A percentile compares a stretch with the other conserved stretches of the same genome.
phyloP scores from a whole-genome alignment of 2,113 vertebrate genomes.

The Crotalus viridis region DNA sequence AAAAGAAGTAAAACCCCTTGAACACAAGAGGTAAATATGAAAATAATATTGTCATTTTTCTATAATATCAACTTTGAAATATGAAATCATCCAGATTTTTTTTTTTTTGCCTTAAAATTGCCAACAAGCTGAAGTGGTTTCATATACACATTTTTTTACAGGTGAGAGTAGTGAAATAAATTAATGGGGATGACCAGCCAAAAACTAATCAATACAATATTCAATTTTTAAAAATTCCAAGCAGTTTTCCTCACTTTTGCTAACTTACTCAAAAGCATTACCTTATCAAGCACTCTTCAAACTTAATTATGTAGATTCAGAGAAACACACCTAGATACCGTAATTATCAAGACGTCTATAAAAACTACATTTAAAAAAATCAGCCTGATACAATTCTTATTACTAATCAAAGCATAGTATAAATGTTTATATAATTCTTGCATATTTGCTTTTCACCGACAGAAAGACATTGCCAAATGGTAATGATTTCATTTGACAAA shows the following conservation, averaged over 20 bases:
- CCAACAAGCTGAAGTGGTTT: neutral
- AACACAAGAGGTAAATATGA: no score
- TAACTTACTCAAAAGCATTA: neutral
- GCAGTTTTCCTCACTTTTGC: neutral
- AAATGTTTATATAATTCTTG: no score
- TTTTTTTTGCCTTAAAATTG: no score
- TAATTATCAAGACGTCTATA: neutral
- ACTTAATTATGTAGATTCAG: neutral
- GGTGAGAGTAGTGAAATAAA: neutral
- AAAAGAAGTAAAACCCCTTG: no score
- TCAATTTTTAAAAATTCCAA: neutral
- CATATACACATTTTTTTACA: neutral
- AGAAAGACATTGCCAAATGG: neutral
- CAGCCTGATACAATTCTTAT: neutral
- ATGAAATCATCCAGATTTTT: no score
- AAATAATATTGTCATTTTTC: no score
- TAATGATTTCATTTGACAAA: neutral
- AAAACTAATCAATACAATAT: neutral
- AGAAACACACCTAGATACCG: neutral
- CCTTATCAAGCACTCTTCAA: neutral
- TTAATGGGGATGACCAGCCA: no score
- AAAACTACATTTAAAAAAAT: neutral
- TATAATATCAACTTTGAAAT: no score
- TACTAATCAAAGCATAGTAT: neutral
- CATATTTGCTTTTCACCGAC: neutral